Evolutionary conservation across 2,888 invertebrate species (phyloP).

Genomic region (Callyntrura sp.): DNA sequence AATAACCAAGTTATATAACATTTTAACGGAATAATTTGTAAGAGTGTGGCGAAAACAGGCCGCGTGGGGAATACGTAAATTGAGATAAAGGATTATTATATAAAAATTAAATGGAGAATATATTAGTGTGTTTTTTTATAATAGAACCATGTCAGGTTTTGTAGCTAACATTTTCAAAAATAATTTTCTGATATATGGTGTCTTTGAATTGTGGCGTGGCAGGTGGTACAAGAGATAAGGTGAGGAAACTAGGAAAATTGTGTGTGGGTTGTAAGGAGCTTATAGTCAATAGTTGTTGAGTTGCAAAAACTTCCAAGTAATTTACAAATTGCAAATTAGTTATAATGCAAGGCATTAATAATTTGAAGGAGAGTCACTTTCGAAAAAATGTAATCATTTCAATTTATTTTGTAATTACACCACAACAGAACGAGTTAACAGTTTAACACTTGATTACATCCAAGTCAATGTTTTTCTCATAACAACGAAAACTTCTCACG

Average conservation of each 20-base stretch:
- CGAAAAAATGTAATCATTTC: background rate
- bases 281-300: too few relatives aligned
- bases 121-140: background rate
- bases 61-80: too few relatives aligned
- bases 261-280: background rate
- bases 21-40: too few relatives aligned
- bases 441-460: slow-evolving; percentile 3
- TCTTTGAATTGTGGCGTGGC: background rate
- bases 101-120: too few relatives aligned
- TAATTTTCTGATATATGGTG: background rate
- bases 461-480: background rate
- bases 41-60: too few relatives aligned
- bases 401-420: background rate
- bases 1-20: too few relatives aligned
- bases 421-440: background rate
- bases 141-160: background rate
- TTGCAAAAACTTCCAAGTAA: slow-evolving; percentile 8
- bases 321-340: background rate
- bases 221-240: background rate
- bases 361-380: background rate
- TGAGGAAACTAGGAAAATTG: background rate
- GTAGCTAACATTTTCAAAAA: background rate
- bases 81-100: too few relatives aligned
- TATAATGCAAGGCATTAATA: background rate
- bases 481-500: slow-evolving; percentile 23